phyloP scores from a whole-genome alignment of 2,113 vertebrate genomes.

The Charina bottae region DNA sequence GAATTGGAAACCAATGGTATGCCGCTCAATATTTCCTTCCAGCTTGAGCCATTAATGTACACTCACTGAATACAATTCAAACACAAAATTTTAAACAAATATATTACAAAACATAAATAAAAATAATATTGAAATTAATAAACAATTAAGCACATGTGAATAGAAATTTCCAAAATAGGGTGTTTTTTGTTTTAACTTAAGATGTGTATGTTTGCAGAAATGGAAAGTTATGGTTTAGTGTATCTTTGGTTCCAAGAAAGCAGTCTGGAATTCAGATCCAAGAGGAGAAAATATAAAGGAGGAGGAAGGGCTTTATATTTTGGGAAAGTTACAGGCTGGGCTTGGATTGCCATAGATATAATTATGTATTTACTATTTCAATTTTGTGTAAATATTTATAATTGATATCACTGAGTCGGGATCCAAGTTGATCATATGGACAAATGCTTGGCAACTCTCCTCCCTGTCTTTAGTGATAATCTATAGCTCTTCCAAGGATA shows the following conservation, averaged over 20 bases:
- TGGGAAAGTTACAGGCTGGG: constrained; percentile 50
- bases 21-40: background rate
- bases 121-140: background rate
- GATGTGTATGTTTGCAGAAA: background rate
- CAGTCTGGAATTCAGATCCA: constrained; percentile 22
- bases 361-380: constrained; percentile 48
- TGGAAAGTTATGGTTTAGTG: background rate
- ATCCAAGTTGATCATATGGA: background rate
- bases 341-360: constrained; percentile 55
- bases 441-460: background rate
- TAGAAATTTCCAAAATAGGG: background rate
- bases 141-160: background rate
- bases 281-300: constrained; percentile 35
- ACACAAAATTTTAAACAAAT: background rate
- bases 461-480: background rate
- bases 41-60: background rate
- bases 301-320: constrained; percentile 27
- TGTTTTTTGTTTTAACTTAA: background rate
- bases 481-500: background rate
- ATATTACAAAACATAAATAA: background rate
- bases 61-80: background rate
- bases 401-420: background rate
- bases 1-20: background rate
- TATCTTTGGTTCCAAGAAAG: background rate
- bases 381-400: constrained; percentile 45